phyloP scores from a whole-genome alignment of 2,113 vertebrate species.

The Polypterus bichir region DNA sequence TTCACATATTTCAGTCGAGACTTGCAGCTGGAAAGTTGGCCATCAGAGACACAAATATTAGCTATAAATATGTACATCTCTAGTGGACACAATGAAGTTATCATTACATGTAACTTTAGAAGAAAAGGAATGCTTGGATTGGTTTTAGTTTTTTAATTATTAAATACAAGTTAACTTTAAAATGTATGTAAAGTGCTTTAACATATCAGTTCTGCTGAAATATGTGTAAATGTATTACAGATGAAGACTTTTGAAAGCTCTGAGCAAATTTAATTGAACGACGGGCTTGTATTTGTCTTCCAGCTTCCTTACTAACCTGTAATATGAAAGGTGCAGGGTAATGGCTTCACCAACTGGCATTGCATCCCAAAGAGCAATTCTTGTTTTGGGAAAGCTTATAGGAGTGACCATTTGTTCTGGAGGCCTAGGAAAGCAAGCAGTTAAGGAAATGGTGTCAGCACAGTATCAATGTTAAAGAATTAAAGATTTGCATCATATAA shows the following conservation, averaged over 20 bases:
- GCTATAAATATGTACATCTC: no score
- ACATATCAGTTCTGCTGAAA: no score
- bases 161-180: neutral
- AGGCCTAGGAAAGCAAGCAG: constrained; percentile 29
- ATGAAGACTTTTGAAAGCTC: neutral
- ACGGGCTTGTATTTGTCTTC: neutral
- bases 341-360: constrained; percentile 56
- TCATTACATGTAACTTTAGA: no score
- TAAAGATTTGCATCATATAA: constrained; percentile 4
- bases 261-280: no score
- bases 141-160: neutral
- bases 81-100: no score
- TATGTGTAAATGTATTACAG: neutral
- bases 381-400: constrained; percentile 75
- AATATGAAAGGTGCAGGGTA: constrained; percentile 57
- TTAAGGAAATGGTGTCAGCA: neutral
- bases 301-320: constrained; percentile 54
- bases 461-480: neutral
- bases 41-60: no score
- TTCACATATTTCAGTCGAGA: no score
- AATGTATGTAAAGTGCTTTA: neutral
- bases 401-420: constrained; percentile 40
- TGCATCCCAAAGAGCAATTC: constrained; percentile 72
- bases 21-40: no score
- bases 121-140: no score